A percentile compares a stretch with the other conserved stretches of the same genome.
phyloP scores from a whole-genome alignment of 1,140 invertebrate genomes.

The Lepidurus arcticus region DNA sequence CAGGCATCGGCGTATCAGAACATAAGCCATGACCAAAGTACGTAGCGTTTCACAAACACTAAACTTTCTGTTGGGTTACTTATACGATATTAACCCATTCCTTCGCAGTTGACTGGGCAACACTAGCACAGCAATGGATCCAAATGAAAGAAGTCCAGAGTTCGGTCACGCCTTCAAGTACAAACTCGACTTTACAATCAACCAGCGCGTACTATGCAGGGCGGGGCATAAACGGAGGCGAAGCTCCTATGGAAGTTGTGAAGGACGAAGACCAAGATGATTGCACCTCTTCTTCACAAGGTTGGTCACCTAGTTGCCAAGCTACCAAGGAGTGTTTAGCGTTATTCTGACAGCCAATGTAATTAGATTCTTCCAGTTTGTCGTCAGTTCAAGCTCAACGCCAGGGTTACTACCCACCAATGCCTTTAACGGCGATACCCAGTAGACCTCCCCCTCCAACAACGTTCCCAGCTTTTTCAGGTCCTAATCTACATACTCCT shows the following conservation, averaged over 20 bases:
- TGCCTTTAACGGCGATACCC: constrained; percentile 40
- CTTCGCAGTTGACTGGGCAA: constrained; percentile 82
- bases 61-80: background rate
- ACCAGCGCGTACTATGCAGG: background rate
- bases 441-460: background rate
- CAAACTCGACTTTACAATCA: background rate
- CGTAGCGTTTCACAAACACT: constrained; percentile 32
- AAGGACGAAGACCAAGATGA: constrained; percentile 29
- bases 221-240: background rate
- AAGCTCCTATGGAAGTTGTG: constrained; percentile 33
- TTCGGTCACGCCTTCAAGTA: background rate
- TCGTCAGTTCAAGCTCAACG: constrained; percentile 19
- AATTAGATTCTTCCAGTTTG: constrained; percentile 28
- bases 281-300: background rate
- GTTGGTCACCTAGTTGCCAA: background rate
- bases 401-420: constrained; percentile 33
- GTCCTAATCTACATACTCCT: background rate
- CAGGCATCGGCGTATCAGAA: constrained; percentile 47
- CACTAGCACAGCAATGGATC: constrained; percentile 94
- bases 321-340: background rate
- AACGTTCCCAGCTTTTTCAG: background rate
- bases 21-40: constrained; percentile 49
- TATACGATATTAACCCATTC: constrained; percentile 30
- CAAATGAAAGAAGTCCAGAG: constrained; percentile 72
- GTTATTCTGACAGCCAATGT: constrained; percentile 33